Evolutionary conservation across 2,113 vertebrate genomes (phyloP).

Genomic region (Scophthalmus maximus): DNA sequence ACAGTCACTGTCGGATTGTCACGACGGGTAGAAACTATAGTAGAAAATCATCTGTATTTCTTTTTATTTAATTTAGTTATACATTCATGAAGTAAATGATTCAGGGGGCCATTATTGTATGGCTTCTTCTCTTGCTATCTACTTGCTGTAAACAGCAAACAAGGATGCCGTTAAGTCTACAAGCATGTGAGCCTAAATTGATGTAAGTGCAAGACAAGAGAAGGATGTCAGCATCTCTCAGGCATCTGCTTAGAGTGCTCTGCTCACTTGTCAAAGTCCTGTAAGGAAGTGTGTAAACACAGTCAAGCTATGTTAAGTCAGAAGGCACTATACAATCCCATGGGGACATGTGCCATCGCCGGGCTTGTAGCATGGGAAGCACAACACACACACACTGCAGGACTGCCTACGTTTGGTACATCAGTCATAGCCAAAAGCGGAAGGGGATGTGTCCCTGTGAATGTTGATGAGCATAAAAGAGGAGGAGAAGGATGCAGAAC

Average conservation of each 20-base stretch:
- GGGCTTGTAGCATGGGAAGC: constrained; percentile 38
- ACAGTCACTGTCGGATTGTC: background rate
- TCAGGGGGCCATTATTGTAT: constrained; percentile 2
- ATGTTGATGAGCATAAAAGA: constrained; percentile 58
- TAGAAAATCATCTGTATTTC: background rate
- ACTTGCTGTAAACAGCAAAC: constrained; percentile 20
- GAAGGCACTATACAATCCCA: constrained; percentile 54
- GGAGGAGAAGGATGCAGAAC: constrained; percentile 60
- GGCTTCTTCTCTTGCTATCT: background rate
- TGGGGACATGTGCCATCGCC: constrained; percentile 57
- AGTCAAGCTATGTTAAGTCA: constrained; percentile 71
- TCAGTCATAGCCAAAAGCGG: constrained; percentile 54
- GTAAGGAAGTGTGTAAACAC: constrained; percentile 66
- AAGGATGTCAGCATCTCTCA: constrained; percentile 59
- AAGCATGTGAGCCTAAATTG: constrained; percentile 52
- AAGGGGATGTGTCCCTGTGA: constrained; percentile 25
- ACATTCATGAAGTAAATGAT: constrained; percentile 21
- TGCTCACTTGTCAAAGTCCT: constrained; percentile 65
- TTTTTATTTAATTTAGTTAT: background rate
- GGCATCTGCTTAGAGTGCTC: constrained; percentile 47
- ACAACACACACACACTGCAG: constrained; percentile 31
- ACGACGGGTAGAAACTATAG: background rate
- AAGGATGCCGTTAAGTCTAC: constrained; percentile 15
- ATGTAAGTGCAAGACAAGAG: constrained; percentile 55
- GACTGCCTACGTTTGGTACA: constrained; percentile 46